Conservation (phyloP, 2,113 vertebrate genomes). For the Microtus oregoni region DNA sequence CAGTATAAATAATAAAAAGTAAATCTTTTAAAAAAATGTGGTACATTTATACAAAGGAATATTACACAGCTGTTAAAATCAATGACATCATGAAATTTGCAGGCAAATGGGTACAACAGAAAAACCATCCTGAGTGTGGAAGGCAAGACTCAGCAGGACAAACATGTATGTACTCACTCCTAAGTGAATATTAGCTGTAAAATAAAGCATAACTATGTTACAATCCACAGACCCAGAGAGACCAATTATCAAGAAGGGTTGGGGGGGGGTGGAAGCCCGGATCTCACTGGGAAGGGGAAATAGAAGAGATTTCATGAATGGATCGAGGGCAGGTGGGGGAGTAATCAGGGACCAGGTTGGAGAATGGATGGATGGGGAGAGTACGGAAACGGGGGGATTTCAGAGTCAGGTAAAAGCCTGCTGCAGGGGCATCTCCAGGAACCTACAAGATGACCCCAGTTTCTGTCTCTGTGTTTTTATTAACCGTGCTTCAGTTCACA, state of each 20-base stretch:
- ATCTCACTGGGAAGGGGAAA: background rate
- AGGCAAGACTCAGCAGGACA: background rate
- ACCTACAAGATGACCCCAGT: no score
- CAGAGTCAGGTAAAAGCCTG: no score
- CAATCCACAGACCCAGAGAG: background rate
- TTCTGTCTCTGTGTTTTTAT: no score
- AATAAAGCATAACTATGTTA: background rate
- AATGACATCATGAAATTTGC: background rate
- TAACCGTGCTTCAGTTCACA: background rate
- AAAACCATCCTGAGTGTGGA: background rate
- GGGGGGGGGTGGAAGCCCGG: no score
- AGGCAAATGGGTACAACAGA: background rate
- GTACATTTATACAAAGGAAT: background rate
- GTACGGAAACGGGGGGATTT: no score
- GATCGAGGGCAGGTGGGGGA: background rate
- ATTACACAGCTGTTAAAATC: background rate
- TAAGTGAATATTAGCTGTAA: background rate
- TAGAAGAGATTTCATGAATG: background rate
- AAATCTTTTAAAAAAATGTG: background rate
- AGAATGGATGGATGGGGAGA: background rate
- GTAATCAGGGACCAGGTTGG: background rate
- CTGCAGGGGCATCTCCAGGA: no score
- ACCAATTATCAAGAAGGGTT: background rate
- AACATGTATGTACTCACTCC: background rate
- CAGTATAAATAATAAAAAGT: no score